These are phyloP conservation scores for Perca flavescens DNA, from an alignment of 2,113 vertebrate species.

Conservation along the genomic window DNA sequence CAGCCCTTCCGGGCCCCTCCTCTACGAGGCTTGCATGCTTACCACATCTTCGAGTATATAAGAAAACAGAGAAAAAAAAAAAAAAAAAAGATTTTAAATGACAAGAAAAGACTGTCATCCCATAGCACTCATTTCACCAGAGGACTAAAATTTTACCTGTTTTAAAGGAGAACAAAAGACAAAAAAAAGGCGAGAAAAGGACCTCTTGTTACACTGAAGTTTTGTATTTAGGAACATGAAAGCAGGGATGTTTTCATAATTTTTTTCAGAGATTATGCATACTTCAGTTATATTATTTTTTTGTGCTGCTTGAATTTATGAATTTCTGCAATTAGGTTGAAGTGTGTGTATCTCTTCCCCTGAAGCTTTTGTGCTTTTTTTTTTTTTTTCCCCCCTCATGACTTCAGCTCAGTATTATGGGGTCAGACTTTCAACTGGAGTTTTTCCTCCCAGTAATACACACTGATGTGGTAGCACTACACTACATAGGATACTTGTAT, in stretches of 20 bases:
- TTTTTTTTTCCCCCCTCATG: conserved; percentile 15
- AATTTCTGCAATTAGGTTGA: conserved; percentile 91
- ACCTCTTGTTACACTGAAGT: conserved; percentile 99
- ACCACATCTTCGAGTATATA: conserved; percentile 95
- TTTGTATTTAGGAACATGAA: conserved; percentile 99
- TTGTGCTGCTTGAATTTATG: conserved; percentile 98
- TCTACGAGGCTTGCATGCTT: conserved; percentile 99
- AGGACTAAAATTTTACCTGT: conserved; percentile 97
- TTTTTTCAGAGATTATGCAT: conserved; percentile 94
- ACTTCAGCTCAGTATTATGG: conserved; percentile 72
- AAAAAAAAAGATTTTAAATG: conserved; percentile 59
- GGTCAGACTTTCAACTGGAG: conserved; percentile 67
- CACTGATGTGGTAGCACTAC: conserved; percentile 74
- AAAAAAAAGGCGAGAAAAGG: conserved; percentile 86
- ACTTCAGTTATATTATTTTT: conserved; percentile 92
- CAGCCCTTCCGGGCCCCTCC: conserved; percentile 88
- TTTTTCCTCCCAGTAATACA: conserved; percentile 61
- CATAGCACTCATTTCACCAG: conserved; percentile 95
- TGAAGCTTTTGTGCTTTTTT: conserved; percentile 53
- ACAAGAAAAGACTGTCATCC: conserved; percentile 90
- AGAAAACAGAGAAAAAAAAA: conserved; percentile 72
- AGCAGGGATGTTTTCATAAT: conserved; percentile 99
- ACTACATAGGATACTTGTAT: conserved; percentile 73
- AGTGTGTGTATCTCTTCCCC: conserved; percentile 88
- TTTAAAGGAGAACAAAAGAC: conserved; percentile 89